These are phyloP conservation scores for Pelecanus crispus DNA, from an alignment of 2,113 vertebrate species.

Conservation along the genomic window DNA sequence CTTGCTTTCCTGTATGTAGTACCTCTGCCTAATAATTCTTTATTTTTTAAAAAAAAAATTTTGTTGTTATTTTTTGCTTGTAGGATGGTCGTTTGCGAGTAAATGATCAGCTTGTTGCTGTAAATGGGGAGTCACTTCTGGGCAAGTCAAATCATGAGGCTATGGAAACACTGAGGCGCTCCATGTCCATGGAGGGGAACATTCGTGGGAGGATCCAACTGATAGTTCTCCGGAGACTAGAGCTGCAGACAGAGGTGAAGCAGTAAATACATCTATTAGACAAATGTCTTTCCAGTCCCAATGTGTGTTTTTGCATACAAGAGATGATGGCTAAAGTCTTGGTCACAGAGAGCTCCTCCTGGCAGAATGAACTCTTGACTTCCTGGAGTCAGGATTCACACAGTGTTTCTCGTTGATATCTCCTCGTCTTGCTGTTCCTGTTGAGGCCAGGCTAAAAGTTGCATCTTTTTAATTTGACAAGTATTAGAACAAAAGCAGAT, in stretches of 20 bases:
- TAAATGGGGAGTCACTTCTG: constrained; percentile 92
- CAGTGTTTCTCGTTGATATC: not conserved
- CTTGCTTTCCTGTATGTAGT: not conserved
- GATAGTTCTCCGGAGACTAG: constrained; percentile 82
- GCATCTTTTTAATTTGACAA: not conserved
- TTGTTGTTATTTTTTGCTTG: not conserved
- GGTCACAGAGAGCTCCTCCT: not conserved
- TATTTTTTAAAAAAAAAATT: not conserved
- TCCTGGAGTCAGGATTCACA: not conserved
- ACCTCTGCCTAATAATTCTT: not conserved
- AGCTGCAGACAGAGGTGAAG: constrained; percentile 65
- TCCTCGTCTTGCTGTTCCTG: not conserved
- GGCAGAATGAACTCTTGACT: not conserved
- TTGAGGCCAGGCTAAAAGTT: not conserved
- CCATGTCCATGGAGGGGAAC: constrained; percentile 98
- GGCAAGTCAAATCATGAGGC: constrained; percentile 92
- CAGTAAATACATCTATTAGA: not conserved
- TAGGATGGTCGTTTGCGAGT: constrained; percentile 89
- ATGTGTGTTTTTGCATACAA: not conserved
- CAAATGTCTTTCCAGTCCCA: not conserved
- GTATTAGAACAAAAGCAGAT: not conserved
- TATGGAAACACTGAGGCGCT: constrained; percentile 94
- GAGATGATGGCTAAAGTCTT: not conserved
- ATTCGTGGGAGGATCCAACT: constrained; percentile 91
- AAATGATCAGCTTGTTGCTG: constrained; percentile 93